A percentile compares a stretch with the other conserved stretches of the same genome.
phyloP scores from a whole-genome alignment of 2,888 invertebrate species.

The Orthonychiurus folsomi region DNA sequence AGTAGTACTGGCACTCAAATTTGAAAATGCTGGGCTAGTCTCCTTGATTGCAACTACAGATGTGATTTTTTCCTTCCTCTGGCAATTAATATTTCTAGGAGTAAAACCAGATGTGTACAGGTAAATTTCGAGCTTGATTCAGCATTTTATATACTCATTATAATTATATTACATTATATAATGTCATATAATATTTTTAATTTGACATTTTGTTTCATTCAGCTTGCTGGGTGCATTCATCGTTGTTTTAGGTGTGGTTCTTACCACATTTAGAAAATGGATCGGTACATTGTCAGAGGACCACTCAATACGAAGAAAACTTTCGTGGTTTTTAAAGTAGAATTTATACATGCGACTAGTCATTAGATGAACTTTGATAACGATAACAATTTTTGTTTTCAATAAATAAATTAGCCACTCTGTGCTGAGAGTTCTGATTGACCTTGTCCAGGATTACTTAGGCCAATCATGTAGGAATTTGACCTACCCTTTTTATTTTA shows the following conservation, averaged over 20 bases:
- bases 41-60: constrained; percentile 1
- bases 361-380: no score
- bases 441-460: no score
- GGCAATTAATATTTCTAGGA: constrained; percentile 24
- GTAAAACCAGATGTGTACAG: constrained; percentile 24
- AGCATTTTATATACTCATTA: no score
- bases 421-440: no score
- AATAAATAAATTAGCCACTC: no score
- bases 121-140: neutral
- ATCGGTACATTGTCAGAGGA: constrained; percentile 17
- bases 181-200: neutral
- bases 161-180: no score
- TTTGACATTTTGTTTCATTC: neutral
- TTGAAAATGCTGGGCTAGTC: constrained; percentile 3
- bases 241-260: constrained; percentile 17
- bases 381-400: no score
- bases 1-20: neutral
- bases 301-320: neutral
- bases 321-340: neutral
- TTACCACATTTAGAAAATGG: constrained; percentile 24
- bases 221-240: constrained; percentile 22
- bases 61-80: constrained; percentile 26
- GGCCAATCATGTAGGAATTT: no score
- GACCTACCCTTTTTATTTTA: no score
- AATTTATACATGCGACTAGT: no score